Evolutionary conservation across 2,113 vertebrate species (phyloP).

Genomic region (Stigmatopora nigra): DNA sequence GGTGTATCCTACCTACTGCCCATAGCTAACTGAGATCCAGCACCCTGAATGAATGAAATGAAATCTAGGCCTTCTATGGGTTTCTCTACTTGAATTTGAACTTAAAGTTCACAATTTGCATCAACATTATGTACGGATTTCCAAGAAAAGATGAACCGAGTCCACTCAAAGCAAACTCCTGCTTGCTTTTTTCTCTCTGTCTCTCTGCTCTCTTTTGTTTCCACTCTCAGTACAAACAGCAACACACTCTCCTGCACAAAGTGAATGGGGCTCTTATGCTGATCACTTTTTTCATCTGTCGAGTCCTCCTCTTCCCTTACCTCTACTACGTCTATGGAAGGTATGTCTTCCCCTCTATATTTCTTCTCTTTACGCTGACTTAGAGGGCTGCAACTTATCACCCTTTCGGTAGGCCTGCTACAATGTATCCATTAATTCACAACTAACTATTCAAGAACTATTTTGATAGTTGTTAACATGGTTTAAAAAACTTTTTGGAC

Average conservation of each 20-base stretch:
- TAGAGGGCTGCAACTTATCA: neutral
- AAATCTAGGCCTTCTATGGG: no score
- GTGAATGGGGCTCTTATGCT: conserved; percentile 85
- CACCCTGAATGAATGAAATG: no score
- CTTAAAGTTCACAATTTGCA: neutral
- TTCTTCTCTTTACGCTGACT: conserved; percentile 27
- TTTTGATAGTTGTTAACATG: no score
- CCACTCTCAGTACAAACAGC: conserved; percentile 77
- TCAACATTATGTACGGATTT: conserved; percentile 10
- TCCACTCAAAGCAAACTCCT: conserved; percentile 49
- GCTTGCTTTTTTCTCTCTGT: conserved; percentile 40
- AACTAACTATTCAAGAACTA: no score
- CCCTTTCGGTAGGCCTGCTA: no score
- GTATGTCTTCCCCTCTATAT: conserved; percentile 59
- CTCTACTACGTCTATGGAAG: conserved; percentile 90
- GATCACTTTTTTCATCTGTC: conserved; percentile 87
- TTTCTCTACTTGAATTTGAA: neutral
- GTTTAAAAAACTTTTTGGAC: no score
- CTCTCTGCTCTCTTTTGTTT: conserved; percentile 19
- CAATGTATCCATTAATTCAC: no score
- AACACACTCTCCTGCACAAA: conserved; percentile 86
- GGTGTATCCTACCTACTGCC: no score
- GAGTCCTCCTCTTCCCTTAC: conserved; percentile 89
- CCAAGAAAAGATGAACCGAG: conserved; percentile 31
- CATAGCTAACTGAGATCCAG: no score